Base-by-base conservation (phyloP, 2,113 vertebrate genomes). In the Campylomormyrus tamandua region DNA sequence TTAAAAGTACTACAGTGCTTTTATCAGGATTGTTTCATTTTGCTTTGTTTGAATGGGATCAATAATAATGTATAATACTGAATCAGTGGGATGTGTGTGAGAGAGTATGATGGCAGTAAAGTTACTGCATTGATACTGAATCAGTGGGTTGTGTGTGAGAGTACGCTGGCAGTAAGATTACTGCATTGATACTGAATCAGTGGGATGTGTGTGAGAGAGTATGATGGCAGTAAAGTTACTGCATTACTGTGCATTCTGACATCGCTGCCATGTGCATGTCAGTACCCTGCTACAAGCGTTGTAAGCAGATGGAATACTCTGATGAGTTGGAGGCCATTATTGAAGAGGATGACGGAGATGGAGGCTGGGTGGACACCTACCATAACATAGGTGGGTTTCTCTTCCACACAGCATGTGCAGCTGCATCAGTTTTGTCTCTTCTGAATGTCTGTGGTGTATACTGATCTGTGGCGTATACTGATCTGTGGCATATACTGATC, bases 281-380 rank as follows among this genome's bases (percentile, higher is more conserved):
- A 99, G 98, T 99, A 84, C 98, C 98, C 0, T 99, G 98, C 92
- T 98, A 99, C 92, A 99, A 99, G 93, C 96, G 98, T 7, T 99
- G 98, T 94, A 99, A 99, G 96, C 98, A 99, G 94, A 99, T 99
- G 98, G 98, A 99, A 87, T 99, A 99, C 92, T 99, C 97, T 0
- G 98, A 99, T 83, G 98, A 99, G 94, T 95, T 98, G 93, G 98
- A 99, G 91, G 98, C 98, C 90, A 99, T 99, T 93, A 99, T 99
- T 95, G 98, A 99, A 95, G 98, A 99, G 94, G 98, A 99, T 90
- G 98, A 99, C 92, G 98, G 98, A 66, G 98, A 99, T 89, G 98
- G 98, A 9, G 98, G 98, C 92, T 99, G 98, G 98, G 98, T 99
- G 90, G 98, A 99, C 95, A 99, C 98, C 9, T 99, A 97, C 80